Conservation (phyloP, 2,113 vertebrate genomes). For the Axis porcinus region DNA sequence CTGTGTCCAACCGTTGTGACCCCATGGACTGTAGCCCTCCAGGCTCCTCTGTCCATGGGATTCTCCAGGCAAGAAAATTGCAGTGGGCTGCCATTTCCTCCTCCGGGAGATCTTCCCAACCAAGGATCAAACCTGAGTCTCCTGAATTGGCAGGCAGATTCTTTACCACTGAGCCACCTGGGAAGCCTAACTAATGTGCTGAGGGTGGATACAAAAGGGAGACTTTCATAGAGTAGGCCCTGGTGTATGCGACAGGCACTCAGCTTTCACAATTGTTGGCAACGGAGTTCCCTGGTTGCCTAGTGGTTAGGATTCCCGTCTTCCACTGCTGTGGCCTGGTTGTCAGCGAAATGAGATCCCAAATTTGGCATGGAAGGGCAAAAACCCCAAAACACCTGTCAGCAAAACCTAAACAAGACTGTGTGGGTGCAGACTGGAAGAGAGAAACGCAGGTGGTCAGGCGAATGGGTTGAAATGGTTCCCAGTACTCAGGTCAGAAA, state of each 20-base stretch:
- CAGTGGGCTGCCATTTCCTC: background rate
- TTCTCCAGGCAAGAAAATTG: background rate
- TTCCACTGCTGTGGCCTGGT: background rate
- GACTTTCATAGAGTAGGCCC: background rate
- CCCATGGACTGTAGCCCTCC: background rate
- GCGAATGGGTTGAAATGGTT: background rate
- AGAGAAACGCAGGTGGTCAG: background rate
- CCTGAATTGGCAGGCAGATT: background rate
- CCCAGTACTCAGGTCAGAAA: background rate
- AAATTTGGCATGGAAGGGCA: background rate
- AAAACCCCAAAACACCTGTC: background rate
- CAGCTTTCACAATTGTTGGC: background rate
- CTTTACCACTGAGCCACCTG: background rate
- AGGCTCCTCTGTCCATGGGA: background rate
- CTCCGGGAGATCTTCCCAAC: background rate
- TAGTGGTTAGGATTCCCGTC: background rate
- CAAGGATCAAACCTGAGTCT: background rate
- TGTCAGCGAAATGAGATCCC: background rate
- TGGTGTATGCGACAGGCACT: background rate
- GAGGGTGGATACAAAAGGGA: background rate
- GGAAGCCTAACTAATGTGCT: background rate
- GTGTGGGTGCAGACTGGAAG: background rate
- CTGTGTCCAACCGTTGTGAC: background rate
- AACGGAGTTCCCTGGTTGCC: background rate
- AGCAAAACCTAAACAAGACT: background rate